A percentile compares a stretch with the other conserved stretches of the same genome.
These are phyloP conservation scores for Yponomeuta malinellus DNA, from an alignment of 2,888 invertebrate genomes.

Conservation along the genomic window DNA sequence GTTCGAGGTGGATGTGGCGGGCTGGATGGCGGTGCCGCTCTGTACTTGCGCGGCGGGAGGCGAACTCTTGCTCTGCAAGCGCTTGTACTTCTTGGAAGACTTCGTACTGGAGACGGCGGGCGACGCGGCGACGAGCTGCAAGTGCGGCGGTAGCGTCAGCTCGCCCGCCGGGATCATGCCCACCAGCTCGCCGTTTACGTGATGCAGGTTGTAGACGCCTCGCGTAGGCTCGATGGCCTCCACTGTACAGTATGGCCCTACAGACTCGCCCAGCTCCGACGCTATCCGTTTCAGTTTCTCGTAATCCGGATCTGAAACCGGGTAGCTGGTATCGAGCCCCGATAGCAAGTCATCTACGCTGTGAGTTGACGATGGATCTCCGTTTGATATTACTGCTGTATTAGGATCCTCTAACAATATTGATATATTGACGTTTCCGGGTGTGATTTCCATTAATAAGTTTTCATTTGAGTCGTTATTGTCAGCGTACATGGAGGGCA, in stretches of 20 bases:
- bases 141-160: slow-evolving; percentile 64
- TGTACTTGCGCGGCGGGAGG: slow-evolving; percentile 54
- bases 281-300: slow-evolving; percentile 90
- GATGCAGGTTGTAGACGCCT: slow-evolving; percentile 73
- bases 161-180: slow-evolving; percentile 68
- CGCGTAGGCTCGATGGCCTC: slow-evolving; percentile 70
- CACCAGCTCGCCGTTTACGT: slow-evolving; percentile 64
- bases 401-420: slow-evolving; percentile 67
- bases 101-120: slow-evolving; percentile 79
- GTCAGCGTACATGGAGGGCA: slow-evolving; percentile 75
- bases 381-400: slow-evolving; percentile 56
- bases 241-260: slow-evolving; percentile 81
- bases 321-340: slow-evolving; percentile 80
- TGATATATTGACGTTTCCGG: slow-evolving; percentile 62
- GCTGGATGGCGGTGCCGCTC: slow-evolving; percentile 57
- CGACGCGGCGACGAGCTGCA: slow-evolving; percentile 76
- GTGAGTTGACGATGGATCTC: slow-evolving; percentile 74
- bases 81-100: slow-evolving; percentile 82
- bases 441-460: neutral
- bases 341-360: slow-evolving; percentile 83
- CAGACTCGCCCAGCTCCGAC: slow-evolving; percentile 86
- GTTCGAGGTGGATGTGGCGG: slow-evolving; percentile 79
- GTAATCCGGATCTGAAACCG: slow-evolving; percentile 79
- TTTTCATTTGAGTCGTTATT: slow-evolving; percentile 36
- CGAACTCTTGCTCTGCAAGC: slow-evolving; percentile 73